phyloP scores from a whole-genome alignment of 2,797 vertebrate species.

The Dendrocincla tyrannina region DNA sequence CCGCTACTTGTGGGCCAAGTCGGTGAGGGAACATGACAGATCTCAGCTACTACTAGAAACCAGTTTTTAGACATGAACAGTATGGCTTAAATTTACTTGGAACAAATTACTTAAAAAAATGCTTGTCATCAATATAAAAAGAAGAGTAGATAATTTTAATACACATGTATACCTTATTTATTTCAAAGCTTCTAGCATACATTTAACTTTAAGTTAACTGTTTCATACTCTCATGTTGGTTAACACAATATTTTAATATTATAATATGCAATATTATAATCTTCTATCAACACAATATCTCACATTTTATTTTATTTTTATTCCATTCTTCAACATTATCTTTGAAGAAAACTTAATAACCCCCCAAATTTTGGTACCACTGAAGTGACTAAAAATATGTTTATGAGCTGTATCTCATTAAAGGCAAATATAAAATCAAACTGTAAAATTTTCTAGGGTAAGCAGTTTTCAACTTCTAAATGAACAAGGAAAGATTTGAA shows the following conservation, averaged over 20 bases:
- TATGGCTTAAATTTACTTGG: not conserved
- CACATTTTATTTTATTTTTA: not conserved
- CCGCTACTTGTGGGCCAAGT: not conserved
- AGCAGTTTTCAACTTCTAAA: constrained; percentile 4
- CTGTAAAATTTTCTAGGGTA: not conserved
- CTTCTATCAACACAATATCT: not conserved
- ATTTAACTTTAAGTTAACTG: not conserved
- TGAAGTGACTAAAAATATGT: not conserved
- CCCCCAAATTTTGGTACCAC: not conserved
- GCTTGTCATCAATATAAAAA: not conserved
- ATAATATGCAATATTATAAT: not conserved
- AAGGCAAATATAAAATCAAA: not conserved
- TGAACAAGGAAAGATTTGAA: not conserved
- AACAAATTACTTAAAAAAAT: not conserved
- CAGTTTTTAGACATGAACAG: not conserved
- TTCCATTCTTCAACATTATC: not conserved
- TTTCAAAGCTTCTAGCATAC: not conserved
- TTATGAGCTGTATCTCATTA: not conserved
- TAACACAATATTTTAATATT: not conserved
- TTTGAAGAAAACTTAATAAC: not conserved
- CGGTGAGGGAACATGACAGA: not conserved
- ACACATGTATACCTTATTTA: not conserved
- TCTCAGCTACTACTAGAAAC: not conserved
- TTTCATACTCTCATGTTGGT: not conserved
- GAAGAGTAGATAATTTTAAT: not conserved